These are phyloP conservation scores for Eurytemora carolleeae DNA, from an alignment of 1,140 invertebrate species.

Conservation along the genomic window DNA sequence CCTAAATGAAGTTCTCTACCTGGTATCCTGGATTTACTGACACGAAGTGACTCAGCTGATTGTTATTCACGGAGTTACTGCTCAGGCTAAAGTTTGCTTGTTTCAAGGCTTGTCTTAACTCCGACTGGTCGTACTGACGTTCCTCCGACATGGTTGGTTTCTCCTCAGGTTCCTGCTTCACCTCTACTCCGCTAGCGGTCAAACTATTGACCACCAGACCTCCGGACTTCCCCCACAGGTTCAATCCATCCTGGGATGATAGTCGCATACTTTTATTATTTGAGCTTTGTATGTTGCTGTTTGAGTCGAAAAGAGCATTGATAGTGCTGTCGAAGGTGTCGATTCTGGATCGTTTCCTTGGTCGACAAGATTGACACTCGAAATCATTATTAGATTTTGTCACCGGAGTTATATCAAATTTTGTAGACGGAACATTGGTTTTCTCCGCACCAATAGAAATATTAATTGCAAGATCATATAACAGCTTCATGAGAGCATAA, in stretches of 20 bases:
- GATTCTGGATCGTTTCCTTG: background rate
- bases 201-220: background rate
- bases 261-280: background rate
- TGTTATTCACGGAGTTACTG: background rate
- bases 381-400: too few relatives aligned
- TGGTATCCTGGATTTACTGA: background rate
- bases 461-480: constrained; percentile 13
- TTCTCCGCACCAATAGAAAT: constrained; percentile 13
- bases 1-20: background rate
- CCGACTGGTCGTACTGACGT: background rate
- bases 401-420: background rate
- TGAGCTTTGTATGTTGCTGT: background rate
- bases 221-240: too few relatives aligned
- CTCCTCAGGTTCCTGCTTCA: background rate
- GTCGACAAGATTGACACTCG: background rate
- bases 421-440: constrained; percentile 10
- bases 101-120: background rate
- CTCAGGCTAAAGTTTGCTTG: background rate
- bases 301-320: background rate
- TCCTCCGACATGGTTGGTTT: background rate
- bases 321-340: background rate
- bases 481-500: constrained; percentile 14
- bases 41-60: background rate
- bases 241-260: too few relatives aligned
- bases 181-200: background rate